A percentile compares a stretch with the other conserved stretches of the same genome.
Conservation (phyloP, 2,888 invertebrate species). For the Xylocampa areola region DNA sequence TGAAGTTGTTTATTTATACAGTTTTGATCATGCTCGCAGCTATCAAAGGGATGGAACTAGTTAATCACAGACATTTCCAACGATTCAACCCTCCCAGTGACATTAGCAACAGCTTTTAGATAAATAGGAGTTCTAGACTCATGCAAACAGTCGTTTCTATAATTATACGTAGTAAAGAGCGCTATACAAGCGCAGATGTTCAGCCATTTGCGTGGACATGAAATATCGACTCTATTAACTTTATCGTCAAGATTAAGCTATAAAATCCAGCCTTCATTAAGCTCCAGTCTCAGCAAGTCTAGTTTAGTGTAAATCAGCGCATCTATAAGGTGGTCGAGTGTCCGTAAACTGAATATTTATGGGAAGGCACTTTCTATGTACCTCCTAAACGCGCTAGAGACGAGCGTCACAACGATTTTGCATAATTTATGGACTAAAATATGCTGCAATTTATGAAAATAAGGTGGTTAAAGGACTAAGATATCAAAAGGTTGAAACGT, state of each 20-base stretch:
- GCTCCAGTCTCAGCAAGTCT: conserved; percentile 55
- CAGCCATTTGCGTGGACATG: conserved; percentile 49
- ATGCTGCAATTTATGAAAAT: conserved; percentile 73
- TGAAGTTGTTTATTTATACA: conserved; percentile 23
- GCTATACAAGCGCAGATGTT: conserved; percentile 47
- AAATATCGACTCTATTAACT: conserved; percentile 53
- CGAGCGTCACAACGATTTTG: conserved; percentile 78
- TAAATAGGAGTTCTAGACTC: conserved; percentile 43
- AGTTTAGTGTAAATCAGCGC: conserved; percentile 70
- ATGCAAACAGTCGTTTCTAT: conserved; percentile 48
- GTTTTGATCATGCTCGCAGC: conserved; percentile 22
- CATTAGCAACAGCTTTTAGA: conserved; percentile 29
- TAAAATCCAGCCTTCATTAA: conserved; percentile 58
- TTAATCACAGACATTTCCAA: conserved; percentile 30
- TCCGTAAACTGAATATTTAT: conserved; percentile 82
- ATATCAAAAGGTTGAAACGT: conserved; percentile 57
- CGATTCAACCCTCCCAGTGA: conserved; percentile 30
- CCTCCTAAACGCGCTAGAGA: conserved; percentile 70
- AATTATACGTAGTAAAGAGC: conserved; percentile 47
- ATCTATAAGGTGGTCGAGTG: conserved; percentile 72
- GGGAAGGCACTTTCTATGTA: conserved; percentile 59
- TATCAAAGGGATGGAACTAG: conserved; percentile 36
- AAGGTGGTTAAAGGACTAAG: conserved; percentile 53
- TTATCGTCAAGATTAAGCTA: conserved; percentile 57
- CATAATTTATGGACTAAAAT: conserved; percentile 78